Conservation (phyloP, 1,140 invertebrate genomes). For the Trialeurodes vaporariorum region DNA sequence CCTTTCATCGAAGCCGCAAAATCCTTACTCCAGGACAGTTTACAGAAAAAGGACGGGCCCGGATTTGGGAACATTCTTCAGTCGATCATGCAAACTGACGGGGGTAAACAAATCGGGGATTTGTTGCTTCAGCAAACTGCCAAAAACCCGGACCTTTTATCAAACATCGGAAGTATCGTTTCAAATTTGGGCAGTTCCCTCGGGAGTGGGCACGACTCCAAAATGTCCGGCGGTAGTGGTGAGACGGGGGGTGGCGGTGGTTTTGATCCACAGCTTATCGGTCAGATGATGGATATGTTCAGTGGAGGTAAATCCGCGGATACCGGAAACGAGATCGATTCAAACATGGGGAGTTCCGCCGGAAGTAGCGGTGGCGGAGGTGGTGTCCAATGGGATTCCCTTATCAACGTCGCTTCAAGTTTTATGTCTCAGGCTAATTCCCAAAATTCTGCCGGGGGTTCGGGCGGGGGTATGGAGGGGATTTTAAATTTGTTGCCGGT, state of each 20-base stretch:
- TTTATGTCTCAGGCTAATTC: constrained; percentile 33
- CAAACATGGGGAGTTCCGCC: no score
- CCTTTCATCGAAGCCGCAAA: constrained; percentile 28
- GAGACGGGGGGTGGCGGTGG: constrained; percentile 35
- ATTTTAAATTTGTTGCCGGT: constrained; percentile 49
- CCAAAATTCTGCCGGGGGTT: constrained; percentile 12
- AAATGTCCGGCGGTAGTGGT: constrained; percentile 18
- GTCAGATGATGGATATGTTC: constrained; percentile 41
- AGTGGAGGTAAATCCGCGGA: constrained; percentile 28
- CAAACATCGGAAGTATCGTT: constrained; percentile 34
- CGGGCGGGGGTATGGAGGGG: constrained; percentile 34
- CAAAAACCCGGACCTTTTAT: constrained; percentile 24
- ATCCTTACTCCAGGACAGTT: constrained; percentile 23
- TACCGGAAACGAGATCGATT: neutral
- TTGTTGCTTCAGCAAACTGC: constrained; percentile 22
- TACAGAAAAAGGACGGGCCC: constrained; percentile 9
- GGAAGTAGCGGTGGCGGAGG: no score
- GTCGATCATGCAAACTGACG: constrained; percentile 15
- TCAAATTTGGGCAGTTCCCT: constrained; percentile 35
- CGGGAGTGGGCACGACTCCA: constrained; percentile 25
- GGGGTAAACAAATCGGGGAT: constrained; percentile 18
- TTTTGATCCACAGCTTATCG: constrained; percentile 40
- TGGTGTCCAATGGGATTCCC: constrained; percentile 41
- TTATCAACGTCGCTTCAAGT: constrained; percentile 46
- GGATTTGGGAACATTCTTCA: constrained; percentile 16